phyloP scores from a whole-genome alignment of 2,797 vertebrate genomes.

The Sebastes steindachneri region DNA sequence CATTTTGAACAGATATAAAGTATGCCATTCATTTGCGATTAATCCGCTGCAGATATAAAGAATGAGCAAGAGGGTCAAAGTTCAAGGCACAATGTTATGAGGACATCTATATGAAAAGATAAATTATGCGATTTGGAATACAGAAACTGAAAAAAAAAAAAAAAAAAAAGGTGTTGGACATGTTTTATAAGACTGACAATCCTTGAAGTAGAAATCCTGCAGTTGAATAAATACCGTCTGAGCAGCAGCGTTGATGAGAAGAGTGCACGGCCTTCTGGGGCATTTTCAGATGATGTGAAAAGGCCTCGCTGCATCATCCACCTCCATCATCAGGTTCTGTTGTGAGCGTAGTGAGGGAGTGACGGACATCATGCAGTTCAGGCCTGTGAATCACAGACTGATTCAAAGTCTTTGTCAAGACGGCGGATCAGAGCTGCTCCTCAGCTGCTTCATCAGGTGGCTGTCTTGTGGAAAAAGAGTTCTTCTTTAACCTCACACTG shows the following conservation, averaged over 20 bases:
- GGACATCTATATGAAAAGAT: too few relatives aligned
- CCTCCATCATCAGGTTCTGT: not conserved
- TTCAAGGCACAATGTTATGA: too few relatives aligned
- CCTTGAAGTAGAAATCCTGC: not conserved
- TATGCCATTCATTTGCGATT: too few relatives aligned
- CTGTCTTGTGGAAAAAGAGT: not conserved
- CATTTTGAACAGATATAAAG: too few relatives aligned
- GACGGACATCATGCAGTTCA: not conserved
- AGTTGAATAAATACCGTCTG: not conserved
- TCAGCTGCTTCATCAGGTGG: not conserved
- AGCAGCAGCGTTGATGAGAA: not conserved
- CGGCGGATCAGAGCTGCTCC: not conserved
- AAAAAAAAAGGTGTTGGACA: not conserved
- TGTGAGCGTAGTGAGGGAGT: not conserved
- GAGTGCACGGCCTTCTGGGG: not conserved
- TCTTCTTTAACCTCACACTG: not conserved
- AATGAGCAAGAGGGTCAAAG: too few relatives aligned
- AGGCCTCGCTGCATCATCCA: not conserved
- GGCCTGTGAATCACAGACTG: conserved; percentile 21
- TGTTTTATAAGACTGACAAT: not conserved
- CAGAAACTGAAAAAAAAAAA: not conserved
- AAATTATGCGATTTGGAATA: not conserved
- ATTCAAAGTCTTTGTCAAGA: conserved; percentile 13
- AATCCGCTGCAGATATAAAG: too few relatives aligned
- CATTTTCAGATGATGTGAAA: not conserved